Percentiles rank a stretch among this genome's conserved stretches.
phyloP scores from a whole-genome alignment of 2,888 invertebrate genomes.

The Campoletis raptor region DNA sequence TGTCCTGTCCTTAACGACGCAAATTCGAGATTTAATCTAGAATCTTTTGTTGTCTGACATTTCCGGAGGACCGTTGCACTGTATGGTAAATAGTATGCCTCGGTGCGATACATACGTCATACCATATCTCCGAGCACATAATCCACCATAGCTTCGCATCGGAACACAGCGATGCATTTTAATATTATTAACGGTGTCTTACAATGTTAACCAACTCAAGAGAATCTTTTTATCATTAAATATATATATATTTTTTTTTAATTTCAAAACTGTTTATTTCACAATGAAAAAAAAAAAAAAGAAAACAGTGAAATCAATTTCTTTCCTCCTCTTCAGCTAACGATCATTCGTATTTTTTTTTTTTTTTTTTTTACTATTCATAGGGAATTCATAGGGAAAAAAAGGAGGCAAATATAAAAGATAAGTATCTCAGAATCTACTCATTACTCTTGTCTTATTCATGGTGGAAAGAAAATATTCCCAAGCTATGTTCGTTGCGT shows the following conservation, averaged over 20 bases:
- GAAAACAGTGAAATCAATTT: slow-evolving; percentile 54
- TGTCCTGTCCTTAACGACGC: slow-evolving; percentile 30
- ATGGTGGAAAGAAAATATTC: slow-evolving; percentile 60
- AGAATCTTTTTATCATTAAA: background rate
- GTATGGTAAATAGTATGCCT: slow-evolving; percentile 42
- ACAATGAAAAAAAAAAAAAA: background rate
- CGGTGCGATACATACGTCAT: slow-evolving; percentile 52
- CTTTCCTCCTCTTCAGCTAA: slow-evolving; percentile 33
- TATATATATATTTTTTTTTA: slow-evolving; percentile 2
- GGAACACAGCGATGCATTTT: slow-evolving; percentile 33
- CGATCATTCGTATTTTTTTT: slow-evolving; percentile 48
- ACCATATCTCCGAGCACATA: slow-evolving; percentile 39
- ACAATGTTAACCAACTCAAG: slow-evolving; percentile 16
- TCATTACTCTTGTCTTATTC: slow-evolving; percentile 64
- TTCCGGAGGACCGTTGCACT: slow-evolving; percentile 25
- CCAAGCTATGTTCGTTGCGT: slow-evolving; percentile 50
- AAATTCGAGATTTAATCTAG: slow-evolving; percentile 51
- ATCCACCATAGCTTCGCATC: slow-evolving; percentile 27
- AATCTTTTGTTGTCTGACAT: slow-evolving; percentile 52
- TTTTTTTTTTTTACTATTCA: slow-evolving; percentile 36
- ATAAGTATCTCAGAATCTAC: slow-evolving; percentile 58
- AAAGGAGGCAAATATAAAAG: slow-evolving; percentile 33
- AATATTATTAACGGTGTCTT: slow-evolving; percentile 49
- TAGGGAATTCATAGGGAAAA: background rate
- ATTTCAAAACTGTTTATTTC: background rate